Evolutionary conservation across 2,888 invertebrate species (phyloP).

Genomic region (Sepiola atlantica): DNA sequence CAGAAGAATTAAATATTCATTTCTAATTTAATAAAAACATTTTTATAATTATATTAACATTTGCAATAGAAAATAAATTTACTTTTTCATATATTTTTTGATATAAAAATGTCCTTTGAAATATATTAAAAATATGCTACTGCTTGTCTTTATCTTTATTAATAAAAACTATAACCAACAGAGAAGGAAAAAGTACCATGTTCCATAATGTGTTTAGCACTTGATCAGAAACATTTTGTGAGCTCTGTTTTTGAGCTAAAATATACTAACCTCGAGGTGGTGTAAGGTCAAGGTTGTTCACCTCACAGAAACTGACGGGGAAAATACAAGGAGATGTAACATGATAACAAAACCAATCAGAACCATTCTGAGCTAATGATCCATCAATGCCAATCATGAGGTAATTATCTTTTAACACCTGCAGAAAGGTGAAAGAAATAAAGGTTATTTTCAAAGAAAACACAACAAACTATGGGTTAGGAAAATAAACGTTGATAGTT

Average conservation of each 20-base stretch:
- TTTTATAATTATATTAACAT: too few relatives aligned
- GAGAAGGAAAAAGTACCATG: too few relatives aligned
- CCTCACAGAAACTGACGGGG: constrained; percentile 93
- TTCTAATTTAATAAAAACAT: too few relatives aligned
- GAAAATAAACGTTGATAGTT: not conserved
- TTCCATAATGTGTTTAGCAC: too few relatives aligned
- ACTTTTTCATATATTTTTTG: too few relatives aligned
- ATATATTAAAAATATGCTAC: too few relatives aligned
- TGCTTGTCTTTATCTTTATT: too few relatives aligned
- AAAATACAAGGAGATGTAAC: constrained; percentile 94
- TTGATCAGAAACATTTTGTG: too few relatives aligned
- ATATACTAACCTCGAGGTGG: constrained; percentile 82
- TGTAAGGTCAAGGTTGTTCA: constrained; percentile 87
- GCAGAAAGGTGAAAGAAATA: not conserved
- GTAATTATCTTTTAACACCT: constrained; percentile 90
- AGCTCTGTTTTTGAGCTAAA: not conserved
- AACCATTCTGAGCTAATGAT: constrained; percentile 80
- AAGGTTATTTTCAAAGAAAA: not conserved
- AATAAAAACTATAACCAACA: too few relatives aligned
- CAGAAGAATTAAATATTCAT: too few relatives aligned
- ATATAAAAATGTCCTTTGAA: too few relatives aligned
- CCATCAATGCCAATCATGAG: constrained; percentile 98
- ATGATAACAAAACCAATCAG: constrained; percentile 98
- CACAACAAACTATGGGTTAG: not conserved
- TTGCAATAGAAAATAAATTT: too few relatives aligned